Evolutionary conservation across 2,113 vertebrate species (phyloP).

Genomic region (Neodon shergylaensis): DNA sequence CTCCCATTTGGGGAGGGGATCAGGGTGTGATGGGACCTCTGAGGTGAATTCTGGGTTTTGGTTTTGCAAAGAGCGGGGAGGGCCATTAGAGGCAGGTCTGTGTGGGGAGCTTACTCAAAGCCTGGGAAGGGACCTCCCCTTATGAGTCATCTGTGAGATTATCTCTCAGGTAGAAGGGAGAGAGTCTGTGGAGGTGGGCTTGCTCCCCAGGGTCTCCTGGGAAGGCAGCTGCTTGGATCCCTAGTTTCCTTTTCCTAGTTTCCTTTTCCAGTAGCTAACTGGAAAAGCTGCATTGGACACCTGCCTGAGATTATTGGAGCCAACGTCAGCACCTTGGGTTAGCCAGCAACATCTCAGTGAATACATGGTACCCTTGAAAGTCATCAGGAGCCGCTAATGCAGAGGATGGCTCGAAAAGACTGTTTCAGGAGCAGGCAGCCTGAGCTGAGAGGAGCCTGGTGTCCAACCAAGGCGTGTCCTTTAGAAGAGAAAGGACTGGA

Average conservation of each 20-base stretch:
- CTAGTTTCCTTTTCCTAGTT: neutral
- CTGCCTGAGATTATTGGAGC: neutral
- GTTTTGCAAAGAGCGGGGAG: neutral
- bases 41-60: constrained; percentile 16
- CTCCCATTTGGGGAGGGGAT: neutral
- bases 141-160: neutral
- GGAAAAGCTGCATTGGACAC: neutral
- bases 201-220: neutral
- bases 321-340: neutral
- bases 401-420: neutral
- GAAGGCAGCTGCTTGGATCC: neutral
- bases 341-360: neutral
- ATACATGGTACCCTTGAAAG: neutral
- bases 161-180: neutral
- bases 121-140: neutral
- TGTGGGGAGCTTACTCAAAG: neutral
- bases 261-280: neutral
- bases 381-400: fast-evolving
- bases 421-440: neutral
- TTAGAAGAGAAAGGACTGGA: neutral
- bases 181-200: neutral
- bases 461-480: neutral
- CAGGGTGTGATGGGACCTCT: neutral
- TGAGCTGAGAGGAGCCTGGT: neutral
- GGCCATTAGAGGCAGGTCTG: neutral